phyloP scores from a whole-genome alignment of 1,140 invertebrate genomes.

The Heliconius congener region DNA sequence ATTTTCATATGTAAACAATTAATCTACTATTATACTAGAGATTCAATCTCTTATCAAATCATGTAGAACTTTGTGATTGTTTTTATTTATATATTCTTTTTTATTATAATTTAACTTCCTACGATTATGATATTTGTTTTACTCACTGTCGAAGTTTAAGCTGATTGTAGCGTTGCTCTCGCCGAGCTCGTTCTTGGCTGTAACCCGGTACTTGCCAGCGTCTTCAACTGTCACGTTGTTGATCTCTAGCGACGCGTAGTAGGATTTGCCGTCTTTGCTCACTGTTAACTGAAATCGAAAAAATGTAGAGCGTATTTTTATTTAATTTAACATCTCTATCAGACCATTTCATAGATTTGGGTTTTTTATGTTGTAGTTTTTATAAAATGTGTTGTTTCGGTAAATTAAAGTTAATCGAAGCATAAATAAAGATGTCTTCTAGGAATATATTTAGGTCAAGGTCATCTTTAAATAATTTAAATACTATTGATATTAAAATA shows the following conservation, averaged over 20 bases:
- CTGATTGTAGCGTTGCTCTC: conserved; percentile 98
- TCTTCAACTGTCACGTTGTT: conserved; percentile 97
- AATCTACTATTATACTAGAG: too few relatives aligned
- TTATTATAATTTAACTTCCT: background rate
- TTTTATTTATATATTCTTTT: background rate
- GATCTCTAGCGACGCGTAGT: conserved; percentile 95
- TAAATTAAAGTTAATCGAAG: background rate
- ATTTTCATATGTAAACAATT: background rate
- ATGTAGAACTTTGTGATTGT: background rate
- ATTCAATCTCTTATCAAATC: background rate
- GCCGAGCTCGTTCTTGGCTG: conserved; percentile 97
- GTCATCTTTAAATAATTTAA: conserved; percentile 18
- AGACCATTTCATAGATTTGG: too few relatives aligned
- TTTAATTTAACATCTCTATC: background rate
- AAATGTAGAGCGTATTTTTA: background rate
- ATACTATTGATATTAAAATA: background rate
- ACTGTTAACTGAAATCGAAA: conserved; percentile 87
- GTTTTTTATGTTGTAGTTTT: background rate
- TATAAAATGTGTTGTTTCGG: background rate
- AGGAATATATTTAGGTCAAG: conserved; percentile 37
- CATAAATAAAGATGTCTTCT: background rate
- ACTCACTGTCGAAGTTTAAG: conserved; percentile 99
- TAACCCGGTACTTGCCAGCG: conserved; percentile 98
- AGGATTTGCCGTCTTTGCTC: conserved; percentile 95
- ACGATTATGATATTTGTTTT: background rate